Conservation (phyloP, 2,797 vertebrate species). For the Sebastes itinus region DNA sequence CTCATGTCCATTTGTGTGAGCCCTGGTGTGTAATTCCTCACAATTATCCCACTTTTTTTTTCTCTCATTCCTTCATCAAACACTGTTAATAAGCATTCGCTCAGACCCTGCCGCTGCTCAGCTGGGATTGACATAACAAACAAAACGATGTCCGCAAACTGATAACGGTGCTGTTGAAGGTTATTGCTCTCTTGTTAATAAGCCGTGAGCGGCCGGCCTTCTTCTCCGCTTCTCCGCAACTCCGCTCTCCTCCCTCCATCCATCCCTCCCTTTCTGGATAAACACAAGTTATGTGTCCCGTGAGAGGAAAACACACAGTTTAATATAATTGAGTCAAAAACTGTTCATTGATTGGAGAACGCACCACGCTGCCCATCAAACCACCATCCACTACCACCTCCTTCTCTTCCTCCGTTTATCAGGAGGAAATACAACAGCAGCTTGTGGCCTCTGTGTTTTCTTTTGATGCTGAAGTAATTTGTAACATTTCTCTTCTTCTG, state of each 20-base stretch:
- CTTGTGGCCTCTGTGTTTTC: not conserved
- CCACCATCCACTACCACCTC: not conserved
- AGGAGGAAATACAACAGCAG: constrained; percentile 23
- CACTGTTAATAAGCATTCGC: constrained; percentile 34
- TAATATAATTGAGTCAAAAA: constrained; percentile 41
- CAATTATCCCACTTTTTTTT: constrained; percentile 17
- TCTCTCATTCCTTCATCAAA: constrained; percentile 31
- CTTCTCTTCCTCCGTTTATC: not conserved
- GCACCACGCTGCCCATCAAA: not conserved
- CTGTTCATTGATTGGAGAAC: constrained; percentile 48
- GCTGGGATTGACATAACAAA: constrained; percentile 37
- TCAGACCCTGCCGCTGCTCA: constrained; percentile 4
- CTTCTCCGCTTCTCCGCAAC: not conserved
- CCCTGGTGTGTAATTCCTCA: constrained; percentile 15
- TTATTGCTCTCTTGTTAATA: constrained; percentile 55
- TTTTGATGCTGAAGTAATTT: constrained; percentile 20
- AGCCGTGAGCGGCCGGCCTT: not conserved
- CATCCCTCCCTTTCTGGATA: constrained; percentile 8
- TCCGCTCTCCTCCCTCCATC: not conserved
- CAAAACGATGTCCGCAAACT: constrained; percentile 35
- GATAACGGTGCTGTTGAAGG: constrained; percentile 39
- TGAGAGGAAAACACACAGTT: constrained; percentile 30
- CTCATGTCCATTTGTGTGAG: not conserved
- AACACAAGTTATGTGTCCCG: constrained; percentile 26
- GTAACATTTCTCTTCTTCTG: not conserved